Conservation (phyloP, 2,113 vertebrate species). For the Dipodomys stephensi region DNA sequence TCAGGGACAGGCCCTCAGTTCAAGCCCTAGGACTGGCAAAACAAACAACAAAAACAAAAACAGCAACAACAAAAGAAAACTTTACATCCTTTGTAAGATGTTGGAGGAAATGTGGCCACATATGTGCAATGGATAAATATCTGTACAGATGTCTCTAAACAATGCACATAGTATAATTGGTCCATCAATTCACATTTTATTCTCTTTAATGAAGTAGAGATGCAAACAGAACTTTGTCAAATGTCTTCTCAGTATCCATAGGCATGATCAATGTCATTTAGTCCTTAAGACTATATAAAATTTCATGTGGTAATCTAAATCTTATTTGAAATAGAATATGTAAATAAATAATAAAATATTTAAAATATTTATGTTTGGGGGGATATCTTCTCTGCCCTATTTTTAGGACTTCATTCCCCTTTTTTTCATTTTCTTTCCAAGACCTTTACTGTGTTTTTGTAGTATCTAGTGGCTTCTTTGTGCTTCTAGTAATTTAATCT, state of each 20-base stretch:
- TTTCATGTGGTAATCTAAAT: neutral
- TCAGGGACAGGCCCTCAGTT: too few relatives aligned
- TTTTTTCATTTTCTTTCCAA: neutral
- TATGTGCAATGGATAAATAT: neutral
- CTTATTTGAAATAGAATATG: neutral
- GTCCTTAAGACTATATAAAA: neutral
- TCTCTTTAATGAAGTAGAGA: slow-evolving; percentile 27
- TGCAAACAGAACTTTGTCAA: slow-evolving; percentile 27
- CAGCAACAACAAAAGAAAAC: too few relatives aligned
- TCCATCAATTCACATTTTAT: neutral
- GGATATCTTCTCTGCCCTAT: neutral
- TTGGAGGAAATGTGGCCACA: neutral
- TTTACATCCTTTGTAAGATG: too few relatives aligned
- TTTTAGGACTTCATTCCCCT: neutral
- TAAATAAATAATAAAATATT: too few relatives aligned
- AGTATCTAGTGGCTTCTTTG: neutral
- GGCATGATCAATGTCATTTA: neutral
- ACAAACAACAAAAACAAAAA: too few relatives aligned
- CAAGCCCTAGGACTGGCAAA: too few relatives aligned
- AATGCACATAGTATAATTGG: neutral
- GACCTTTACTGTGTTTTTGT: neutral
- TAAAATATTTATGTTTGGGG: too few relatives aligned
- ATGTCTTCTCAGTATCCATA: slow-evolving; percentile 11
- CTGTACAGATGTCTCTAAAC: neutral
- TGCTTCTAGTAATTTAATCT: slow-evolving; percentile 1